Base-by-base conservation (phyloP, 2,113 vertebrate species). In the Castor canadensis region DNA sequence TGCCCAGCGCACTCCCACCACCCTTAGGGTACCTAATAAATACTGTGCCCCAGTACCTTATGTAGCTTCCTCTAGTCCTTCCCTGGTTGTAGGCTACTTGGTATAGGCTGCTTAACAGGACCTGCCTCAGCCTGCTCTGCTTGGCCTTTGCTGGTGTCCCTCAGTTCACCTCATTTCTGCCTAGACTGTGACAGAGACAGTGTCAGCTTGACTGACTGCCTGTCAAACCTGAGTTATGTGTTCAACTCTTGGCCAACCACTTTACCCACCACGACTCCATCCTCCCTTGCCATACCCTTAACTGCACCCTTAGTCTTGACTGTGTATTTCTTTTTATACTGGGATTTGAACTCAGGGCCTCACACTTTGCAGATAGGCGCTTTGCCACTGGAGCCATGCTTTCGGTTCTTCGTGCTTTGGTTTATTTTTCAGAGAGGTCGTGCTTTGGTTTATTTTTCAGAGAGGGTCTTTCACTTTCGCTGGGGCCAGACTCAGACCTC, bases 231-330 rank as follows among this genome's bases (percentile, higher is more conserved):
- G 45, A 52, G 67, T 82, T 47, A 35, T 9, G 24, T 64, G 67
- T 56, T 95, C 49, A 58, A 26, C 49, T 54, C 43, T 47, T 89
- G 35, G 26, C 45, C 32, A 5, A 4, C 26, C 54, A 5, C 9
- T 16, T 1, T n/a, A 0, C 3, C 32, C n/a, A 8, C 3, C 16
- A n/a, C 1, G 6, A 0, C 24, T 2, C 54, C 16, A 1, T 12
- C 38, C 47, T 62, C 40, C 32, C 15, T 9, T 12, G 1, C 38
- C 11, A 15, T 26, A 1, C 49, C 1, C 35, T 60, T 66, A n/a
- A 35, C 26, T 79, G 40, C 8, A 60, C 82, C 58, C 35, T 73
- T 58, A 40, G 5, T 2, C 58, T 85, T 47, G 11, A 80, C 24
- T 75, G 52, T 43, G 67, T 60, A 60, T 60, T 60, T 26, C 24